These are phyloP conservation scores for Pollenia labialis DNA, from an alignment of 2,888 invertebrate genomes.

Conservation along the genomic window DNA sequence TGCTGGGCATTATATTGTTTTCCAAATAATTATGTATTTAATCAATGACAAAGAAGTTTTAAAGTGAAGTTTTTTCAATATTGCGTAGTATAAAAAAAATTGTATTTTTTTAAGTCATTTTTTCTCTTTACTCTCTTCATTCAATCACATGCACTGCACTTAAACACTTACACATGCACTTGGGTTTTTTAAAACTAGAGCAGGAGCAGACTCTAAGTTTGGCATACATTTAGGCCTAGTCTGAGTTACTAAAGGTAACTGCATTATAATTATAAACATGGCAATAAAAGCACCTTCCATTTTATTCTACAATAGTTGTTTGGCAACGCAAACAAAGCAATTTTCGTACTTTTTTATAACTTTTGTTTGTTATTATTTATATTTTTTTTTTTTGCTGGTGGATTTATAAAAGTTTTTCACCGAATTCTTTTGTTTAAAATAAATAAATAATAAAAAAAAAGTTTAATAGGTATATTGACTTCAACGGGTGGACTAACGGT, in stretches of 20 bases:
- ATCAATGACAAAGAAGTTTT: slow-evolving; percentile 56
- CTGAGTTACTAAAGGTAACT: slow-evolving; percentile 43
- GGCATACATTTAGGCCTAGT: slow-evolving; percentile 61
- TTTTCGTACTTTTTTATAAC: slow-evolving; percentile 14
- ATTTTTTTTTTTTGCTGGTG: not conserved
- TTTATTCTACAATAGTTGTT: slow-evolving; percentile 6
- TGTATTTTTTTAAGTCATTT: slow-evolving; percentile 3
- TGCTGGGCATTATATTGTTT: slow-evolving; percentile 82
- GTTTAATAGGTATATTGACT: slow-evolving; percentile 59
- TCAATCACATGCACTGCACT: not conserved
- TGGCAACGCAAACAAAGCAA: not conserved
- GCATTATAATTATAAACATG: slow-evolving; percentile 48
- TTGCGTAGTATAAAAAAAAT: not conserved
- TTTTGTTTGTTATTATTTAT: slow-evolving; percentile 10
- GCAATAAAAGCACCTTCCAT: slow-evolving; percentile 40
- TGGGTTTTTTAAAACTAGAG: slow-evolving; percentile 39
- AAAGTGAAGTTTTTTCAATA: not conserved
- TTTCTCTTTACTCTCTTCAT: slow-evolving; percentile 29
- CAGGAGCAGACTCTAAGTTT: slow-evolving; percentile 28
- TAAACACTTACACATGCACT: slow-evolving; percentile 25
- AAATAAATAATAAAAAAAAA: slow-evolving; percentile 35
- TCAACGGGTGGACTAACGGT: slow-evolving; percentile 71
- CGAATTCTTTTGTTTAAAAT: slow-evolving; percentile 51
- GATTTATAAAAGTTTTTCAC: slow-evolving; percentile 3
- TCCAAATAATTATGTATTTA: slow-evolving; percentile 63